Evolutionary conservation across 2,888 invertebrate species (phyloP), one percentile per base, ranked within the genome.

Genomic region (Agrochola lota): DNA sequence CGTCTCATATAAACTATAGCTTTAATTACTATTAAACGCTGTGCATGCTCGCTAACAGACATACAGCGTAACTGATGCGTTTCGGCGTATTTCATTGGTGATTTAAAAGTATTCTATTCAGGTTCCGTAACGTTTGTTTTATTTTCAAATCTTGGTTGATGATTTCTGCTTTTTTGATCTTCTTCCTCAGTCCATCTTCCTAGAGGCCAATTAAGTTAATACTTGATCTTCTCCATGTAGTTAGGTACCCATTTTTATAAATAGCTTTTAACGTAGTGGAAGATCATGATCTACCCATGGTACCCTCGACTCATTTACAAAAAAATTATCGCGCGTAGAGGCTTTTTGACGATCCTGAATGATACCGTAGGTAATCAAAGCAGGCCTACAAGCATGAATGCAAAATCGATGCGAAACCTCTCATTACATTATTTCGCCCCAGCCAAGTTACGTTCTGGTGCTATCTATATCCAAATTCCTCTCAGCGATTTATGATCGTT

Each of bases 401-500:
- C 3, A n/a, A 35, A 59, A 59, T 17, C n/a, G 1, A 57, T 35
- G n/a, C 8, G 35, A 74, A 74, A 46, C 60, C 26, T 60, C 5
- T 67, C 1, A 20, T 30, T 49, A 60, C 23, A 55, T n/a, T 57
- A 74, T 35, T 69, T 30, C 4, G 43, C 63, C 69, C 49, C 72
- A 66, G 66, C 71, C n/a, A 73, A 82, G 87, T 86, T 91, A 91
- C 91, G 83, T 88, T 73, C 90, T 90, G 81, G 80, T 81, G 77
- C 89, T 87, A 85, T 89, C 87, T 90, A 89, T 92, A 91, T 91
- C 91, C 92, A 91, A 91, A 93, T 92, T 90, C 89, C 89, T 88
- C 84, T 79, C 79, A 80, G 88, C 89, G 90, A 91, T 94, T 93
- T 93, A 94, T 90, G 91, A 91, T 86, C 87, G 84, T 80, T 75